Evolutionary conservation across 2,797 vertebrate genomes (phyloP).

Genomic region (Sebastes itinus): DNA sequence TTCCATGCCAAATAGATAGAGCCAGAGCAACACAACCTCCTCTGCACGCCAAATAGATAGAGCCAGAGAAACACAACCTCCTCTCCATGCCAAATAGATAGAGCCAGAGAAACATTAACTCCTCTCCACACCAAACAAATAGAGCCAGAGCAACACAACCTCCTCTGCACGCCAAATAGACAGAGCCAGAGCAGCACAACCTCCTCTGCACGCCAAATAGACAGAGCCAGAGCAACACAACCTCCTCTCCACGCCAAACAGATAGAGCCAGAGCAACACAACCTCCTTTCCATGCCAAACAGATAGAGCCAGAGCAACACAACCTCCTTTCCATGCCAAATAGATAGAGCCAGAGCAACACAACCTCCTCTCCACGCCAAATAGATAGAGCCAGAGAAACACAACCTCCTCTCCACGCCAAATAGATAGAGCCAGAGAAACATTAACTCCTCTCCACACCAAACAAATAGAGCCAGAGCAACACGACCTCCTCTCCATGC

Average conservation of each 20-base stretch:
- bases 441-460: rapidly evolving
- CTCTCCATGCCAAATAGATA: no score
- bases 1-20: rapidly evolving
- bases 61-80: no score
- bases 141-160: no score
- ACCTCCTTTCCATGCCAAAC: rapidly evolving
- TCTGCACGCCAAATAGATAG: no score
- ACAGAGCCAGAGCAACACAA: rapidly evolving
- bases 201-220: no score
- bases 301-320: rapidly evolving
- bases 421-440: rapidly evolving
- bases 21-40: no score
- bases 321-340: no score
- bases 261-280: rapidly evolving
- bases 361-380: rapidly evolving
- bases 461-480: no score
- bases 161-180: no score
- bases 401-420: rapidly evolving
- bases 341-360: rapidly evolving
- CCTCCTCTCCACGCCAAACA: rapidly evolving
- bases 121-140: no score
- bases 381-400: rapidly evolving
- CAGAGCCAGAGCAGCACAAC: no score
- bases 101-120: rapidly evolving
- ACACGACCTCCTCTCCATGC: rapidly evolving